Evolutionary conservation across 1,140 invertebrate genomes (phyloP).

Genomic region (Lucilia sericata): DNA sequence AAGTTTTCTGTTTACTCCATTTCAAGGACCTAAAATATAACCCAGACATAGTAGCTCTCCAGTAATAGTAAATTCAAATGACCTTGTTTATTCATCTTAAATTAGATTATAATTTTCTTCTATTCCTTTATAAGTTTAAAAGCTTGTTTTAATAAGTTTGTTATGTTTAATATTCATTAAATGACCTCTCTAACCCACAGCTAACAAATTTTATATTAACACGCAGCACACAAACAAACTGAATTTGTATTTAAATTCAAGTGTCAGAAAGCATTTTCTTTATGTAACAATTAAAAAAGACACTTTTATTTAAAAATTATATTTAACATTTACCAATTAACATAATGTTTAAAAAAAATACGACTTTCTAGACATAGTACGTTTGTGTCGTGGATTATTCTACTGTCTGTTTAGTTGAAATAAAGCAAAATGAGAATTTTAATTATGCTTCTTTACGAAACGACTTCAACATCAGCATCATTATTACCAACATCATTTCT

Average conservation of each 20-base stretch:
- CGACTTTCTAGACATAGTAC: too few relatives aligned
- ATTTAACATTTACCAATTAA: conserved; percentile 2
- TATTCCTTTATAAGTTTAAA: background rate
- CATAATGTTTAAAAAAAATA: background rate
- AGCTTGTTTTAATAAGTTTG: background rate
- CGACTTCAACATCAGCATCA: too few relatives aligned
- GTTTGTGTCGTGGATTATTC: too few relatives aligned
- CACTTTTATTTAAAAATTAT: background rate
- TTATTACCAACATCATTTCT: too few relatives aligned
- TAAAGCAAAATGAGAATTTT: background rate
- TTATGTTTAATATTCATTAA: background rate
- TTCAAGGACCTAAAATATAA: too few relatives aligned
- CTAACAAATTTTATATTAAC: background rate
- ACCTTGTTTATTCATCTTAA: background rate
- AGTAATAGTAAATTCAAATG: background rate
- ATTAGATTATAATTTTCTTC: background rate
- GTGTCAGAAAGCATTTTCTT: background rate
- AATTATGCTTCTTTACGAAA: background rate
- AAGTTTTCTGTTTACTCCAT: too few relatives aligned
- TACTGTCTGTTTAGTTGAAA: background rate
- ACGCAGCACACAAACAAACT: background rate
- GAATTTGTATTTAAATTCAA: background rate
- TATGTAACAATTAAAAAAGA: conserved; percentile 1
- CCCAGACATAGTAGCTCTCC: too few relatives aligned
- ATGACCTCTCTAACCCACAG: background rate